Conservation (phyloP, 1,140 invertebrate genomes). For the Papilio machaon region DNA sequence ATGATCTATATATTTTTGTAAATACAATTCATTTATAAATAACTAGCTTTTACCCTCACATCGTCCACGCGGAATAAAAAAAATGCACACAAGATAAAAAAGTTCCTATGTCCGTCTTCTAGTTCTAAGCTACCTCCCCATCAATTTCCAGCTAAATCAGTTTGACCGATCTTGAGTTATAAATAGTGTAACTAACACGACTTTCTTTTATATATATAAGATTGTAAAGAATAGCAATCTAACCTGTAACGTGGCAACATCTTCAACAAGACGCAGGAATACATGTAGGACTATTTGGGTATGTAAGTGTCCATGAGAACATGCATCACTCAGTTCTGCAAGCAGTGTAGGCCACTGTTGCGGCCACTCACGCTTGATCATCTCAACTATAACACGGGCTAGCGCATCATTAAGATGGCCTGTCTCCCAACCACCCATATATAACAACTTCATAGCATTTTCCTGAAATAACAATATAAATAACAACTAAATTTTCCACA, state of each 20-base stretch:
- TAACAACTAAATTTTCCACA: background rate
- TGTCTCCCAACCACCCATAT: conserved; percentile 86
- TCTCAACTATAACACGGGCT: conserved; percentile 94
- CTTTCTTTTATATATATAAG: too few species aligned
- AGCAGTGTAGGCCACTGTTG: conserved; percentile 96
- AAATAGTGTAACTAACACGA: too few species aligned
- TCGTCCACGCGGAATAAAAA: too few species aligned
- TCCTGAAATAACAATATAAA: conserved; percentile 80
- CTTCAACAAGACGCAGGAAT: conserved; percentile 93
- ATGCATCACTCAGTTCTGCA: conserved; percentile 90
- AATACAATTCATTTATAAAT: too few species aligned
- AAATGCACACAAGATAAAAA: too few species aligned
- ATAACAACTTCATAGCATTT: conserved; percentile 92
- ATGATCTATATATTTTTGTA: too few species aligned
- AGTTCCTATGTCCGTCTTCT: too few species aligned
- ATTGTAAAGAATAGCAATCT: background rate
- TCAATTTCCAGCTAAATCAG: too few species aligned
- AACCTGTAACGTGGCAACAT: conserved; percentile 92
- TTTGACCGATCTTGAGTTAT: too few species aligned
- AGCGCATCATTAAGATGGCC: conserved; percentile 93
- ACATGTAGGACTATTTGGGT: conserved; percentile 94
- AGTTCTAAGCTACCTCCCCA: too few species aligned
- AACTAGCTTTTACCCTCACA: too few species aligned
- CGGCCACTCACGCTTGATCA: conserved; percentile 97
- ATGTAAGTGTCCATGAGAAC: conserved; percentile 90